These are phyloP conservation scores for Sus cebifrons DNA, from an alignment of 2,797 vertebrate species.

Conservation along the genomic window DNA sequence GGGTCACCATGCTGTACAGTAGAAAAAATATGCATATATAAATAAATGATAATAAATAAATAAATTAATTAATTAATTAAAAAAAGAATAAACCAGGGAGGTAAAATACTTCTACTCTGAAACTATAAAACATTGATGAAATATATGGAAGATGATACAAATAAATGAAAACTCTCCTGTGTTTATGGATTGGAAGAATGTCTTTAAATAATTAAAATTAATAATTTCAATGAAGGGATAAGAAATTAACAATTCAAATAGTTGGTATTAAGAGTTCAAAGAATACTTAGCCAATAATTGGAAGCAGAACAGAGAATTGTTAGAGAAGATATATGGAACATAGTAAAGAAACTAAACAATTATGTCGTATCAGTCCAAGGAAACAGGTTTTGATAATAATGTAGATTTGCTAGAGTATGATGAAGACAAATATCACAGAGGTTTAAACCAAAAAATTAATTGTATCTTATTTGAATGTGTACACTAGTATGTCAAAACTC, in stretches of 20 bases:
- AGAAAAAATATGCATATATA: too few species aligned
- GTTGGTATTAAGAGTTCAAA: background rate
- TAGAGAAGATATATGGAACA: background rate
- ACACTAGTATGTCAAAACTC: background rate
- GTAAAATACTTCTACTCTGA: too few species aligned
- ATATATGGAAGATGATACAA: too few species aligned
- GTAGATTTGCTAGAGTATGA: background rate
- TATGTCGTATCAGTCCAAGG: background rate
- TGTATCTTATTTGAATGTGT: background rate
- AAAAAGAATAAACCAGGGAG: too few species aligned
- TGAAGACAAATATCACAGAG: background rate
- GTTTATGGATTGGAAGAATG: too few species aligned
- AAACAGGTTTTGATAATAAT: background rate
- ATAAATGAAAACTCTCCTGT: too few species aligned
- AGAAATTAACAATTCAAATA: background rate
- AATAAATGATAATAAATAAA: too few species aligned
- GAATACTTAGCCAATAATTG: background rate
- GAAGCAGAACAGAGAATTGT: background rate
- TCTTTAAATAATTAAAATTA: background rate
- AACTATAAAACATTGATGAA: too few species aligned
- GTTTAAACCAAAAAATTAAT: background rate
- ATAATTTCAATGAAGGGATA: background rate
- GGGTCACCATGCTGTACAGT: too few species aligned
- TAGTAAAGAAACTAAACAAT: too few species aligned
- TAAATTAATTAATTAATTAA: too few species aligned